phyloP scores from a whole-genome alignment of 2,888 invertebrate species.

The Ochropacha duplaris region DNA sequence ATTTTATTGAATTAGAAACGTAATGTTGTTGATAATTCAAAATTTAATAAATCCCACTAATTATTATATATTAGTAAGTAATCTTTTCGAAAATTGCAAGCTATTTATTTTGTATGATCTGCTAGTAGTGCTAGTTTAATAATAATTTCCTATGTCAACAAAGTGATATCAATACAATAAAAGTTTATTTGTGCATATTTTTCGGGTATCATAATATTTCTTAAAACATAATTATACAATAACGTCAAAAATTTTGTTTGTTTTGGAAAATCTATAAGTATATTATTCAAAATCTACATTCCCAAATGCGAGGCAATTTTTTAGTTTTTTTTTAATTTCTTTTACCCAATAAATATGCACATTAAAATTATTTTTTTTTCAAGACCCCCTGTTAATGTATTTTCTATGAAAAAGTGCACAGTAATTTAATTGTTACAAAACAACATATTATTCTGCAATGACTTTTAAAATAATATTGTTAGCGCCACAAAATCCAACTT shows the following conservation, averaged over 20 bases:
- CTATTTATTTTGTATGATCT: background rate
- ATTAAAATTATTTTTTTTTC: slow-evolving; percentile 26
- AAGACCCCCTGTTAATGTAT: slow-evolving; percentile 78
- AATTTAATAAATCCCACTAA: background rate
- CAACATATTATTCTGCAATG: slow-evolving; percentile 23
- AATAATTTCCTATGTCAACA: background rate
- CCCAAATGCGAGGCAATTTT: slow-evolving; percentile 82
- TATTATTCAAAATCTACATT: slow-evolving; percentile 80
- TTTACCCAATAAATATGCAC: slow-evolving; percentile 63
- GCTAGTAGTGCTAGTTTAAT: background rate
- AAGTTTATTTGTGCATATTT: slow-evolving; percentile 55
- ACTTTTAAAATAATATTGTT: slow-evolving; percentile 45
- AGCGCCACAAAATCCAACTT: slow-evolving; percentile 78
- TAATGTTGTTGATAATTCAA: background rate
- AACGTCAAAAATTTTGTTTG: slow-evolving; percentile 65
- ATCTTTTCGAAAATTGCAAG: background rate
- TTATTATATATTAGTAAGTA: too few species aligned
- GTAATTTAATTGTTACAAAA: slow-evolving; percentile 33
- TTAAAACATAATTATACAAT: slow-evolving; percentile 69
- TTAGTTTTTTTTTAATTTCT: slow-evolving; percentile 68
- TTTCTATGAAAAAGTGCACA: slow-evolving; percentile 48
- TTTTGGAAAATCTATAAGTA: slow-evolving; percentile 75
- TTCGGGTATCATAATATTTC: slow-evolving; percentile 51
- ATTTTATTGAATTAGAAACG: too few species aligned
- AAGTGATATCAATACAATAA: background rate